A percentile compares a stretch with the other conserved stretches of the same genome.
Conservation (phyloP, 2,888 invertebrate species). For the Ormyrus pomaceus region DNA sequence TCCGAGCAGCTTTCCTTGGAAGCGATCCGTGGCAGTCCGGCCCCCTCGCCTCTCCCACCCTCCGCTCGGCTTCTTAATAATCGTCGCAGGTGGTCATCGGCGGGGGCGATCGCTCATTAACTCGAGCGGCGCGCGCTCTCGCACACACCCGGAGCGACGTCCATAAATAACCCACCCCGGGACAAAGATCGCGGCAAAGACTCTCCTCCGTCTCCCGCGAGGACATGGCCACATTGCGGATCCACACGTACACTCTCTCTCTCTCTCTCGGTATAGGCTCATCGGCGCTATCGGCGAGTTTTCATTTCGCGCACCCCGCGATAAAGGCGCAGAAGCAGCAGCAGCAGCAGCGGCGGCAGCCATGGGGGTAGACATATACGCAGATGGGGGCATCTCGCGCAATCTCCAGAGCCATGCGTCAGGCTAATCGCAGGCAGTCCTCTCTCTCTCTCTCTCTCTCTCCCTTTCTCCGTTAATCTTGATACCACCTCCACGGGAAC, state of each 20-base stretch:
- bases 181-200: constrained; percentile 15
- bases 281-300: constrained; percentile 16
- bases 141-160: constrained; percentile 4
- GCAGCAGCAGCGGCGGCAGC: not conserved
- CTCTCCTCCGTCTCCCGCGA: not conserved
- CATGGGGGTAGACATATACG: constrained; percentile 61
- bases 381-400: constrained; percentile 59
- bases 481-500: constrained; percentile 52
- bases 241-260: not conserved
- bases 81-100: constrained; percentile 55
- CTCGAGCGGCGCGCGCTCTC: constrained; percentile 9
- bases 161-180: constrained; percentile 42
- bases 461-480: constrained; percentile 58
- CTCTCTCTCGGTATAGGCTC: not conserved
- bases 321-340: constrained; percentile 13
- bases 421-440: constrained; percentile 65
- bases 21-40: not conserved
- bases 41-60: not conserved
- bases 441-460: constrained; percentile 52
- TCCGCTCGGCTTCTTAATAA: constrained; percentile 26
- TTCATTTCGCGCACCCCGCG: constrained; percentile 21
- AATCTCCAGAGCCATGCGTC: constrained; percentile 68
- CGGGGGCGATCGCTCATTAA: constrained; percentile 53
- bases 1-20: not conserved
- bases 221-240: not conserved